Conservation (phyloP, 2,113 vertebrate genomes). For the Saguinus midas region DNA sequence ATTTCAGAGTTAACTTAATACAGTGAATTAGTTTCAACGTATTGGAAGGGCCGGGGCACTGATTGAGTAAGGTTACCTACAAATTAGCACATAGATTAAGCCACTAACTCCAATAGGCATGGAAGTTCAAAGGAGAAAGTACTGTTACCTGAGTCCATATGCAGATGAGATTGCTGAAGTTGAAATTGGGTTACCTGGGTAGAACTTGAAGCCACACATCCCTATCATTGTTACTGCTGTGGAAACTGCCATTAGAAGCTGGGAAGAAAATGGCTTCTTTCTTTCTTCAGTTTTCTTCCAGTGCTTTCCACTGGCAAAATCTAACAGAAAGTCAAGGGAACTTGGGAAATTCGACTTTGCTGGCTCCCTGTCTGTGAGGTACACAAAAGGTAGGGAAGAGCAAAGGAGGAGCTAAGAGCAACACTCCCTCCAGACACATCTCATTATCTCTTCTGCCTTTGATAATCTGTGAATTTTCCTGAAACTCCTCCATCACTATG, state of each 20-base stretch:
- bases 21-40: neutral
- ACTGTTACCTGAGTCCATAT: neutral
- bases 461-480: neutral
- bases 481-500: neutral
- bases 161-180: neutral
- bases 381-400: neutral
- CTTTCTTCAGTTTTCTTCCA: neutral
- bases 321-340: neutral
- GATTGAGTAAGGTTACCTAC: neutral
- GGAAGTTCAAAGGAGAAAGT: neutral
- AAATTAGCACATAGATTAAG: neutral
- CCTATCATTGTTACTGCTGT: neutral
- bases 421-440: neutral
- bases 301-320: neutral
- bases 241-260: neutral
- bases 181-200: neutral
- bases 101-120: neutral
- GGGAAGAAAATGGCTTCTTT: neutral
- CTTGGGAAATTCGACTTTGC: neutral
- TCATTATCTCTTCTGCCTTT: neutral
- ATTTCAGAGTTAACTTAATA: conserved; percentile 49
- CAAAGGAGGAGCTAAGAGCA: neutral
- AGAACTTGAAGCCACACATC: neutral
- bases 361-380: neutral
- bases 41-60: neutral